Evolutionary conservation across 2,797 vertebrate genomes (phyloP), one percentile per base, ranked within the genome.

Genomic region (Coccyzus lansbergi): DNA sequence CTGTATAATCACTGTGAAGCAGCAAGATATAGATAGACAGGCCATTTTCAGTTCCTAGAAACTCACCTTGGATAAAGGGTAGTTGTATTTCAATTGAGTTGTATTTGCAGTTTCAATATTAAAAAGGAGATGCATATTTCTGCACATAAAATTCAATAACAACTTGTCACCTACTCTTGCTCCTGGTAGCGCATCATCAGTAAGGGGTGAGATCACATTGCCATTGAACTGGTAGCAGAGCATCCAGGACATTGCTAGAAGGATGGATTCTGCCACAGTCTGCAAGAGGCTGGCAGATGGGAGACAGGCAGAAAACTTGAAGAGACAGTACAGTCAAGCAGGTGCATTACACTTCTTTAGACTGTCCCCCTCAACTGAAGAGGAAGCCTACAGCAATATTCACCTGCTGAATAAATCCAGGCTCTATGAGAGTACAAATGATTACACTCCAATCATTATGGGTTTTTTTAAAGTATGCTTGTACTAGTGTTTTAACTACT

Each of bases 211-310:
- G 64, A 86, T 70, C 18, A 19, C 18, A 56, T 16, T 2, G 4
- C n/a, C 12, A 22, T 3, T 26, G 0, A 0, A 33, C 15, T 0
- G 0, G 49, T 2, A 75, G 31, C 0, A 48, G 22, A 56, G 36
- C 18, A 79, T 4, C n/a, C 62, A 86, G 56, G 24, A 63, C 34
- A 67, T 21, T 10, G 55, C 26, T 34, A 38, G 24, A 48, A 62
- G 46, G 34, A 69, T 16, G 36, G 51, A 64, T 38, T 12, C 14
- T 56, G 51, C 15, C 55, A 83, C n/a, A 48, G 31, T 1, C 52
- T 42, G 48, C 3, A 4, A 83, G 19, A 52, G 25, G 16, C 1
- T 68, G 62, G 46, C 25, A 86, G 59, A 67, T 12, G 7, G 53
- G 5, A 82, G 72, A 70, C 9, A 69, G 44, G 44, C 24, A 77